phyloP scores from a whole-genome alignment of 2,113 vertebrate species.

The Dipodomys stephensi region DNA sequence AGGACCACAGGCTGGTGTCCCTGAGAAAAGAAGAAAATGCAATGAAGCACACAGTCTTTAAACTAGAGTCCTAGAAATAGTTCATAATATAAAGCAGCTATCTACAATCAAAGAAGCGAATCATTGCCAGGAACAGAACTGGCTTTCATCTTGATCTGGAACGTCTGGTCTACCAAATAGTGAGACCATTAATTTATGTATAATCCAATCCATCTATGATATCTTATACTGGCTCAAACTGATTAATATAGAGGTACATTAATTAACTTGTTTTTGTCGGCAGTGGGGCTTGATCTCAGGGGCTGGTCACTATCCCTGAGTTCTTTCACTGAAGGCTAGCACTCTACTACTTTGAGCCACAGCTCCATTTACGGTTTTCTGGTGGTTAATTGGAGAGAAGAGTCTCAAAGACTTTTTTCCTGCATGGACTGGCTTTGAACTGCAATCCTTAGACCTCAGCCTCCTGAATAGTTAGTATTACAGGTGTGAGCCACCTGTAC shows the following conservation, averaged over 20 bases:
- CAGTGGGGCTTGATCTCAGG: too few relatives aligned
- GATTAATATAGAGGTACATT: not conserved
- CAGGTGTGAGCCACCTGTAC: not conserved
- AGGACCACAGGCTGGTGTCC: not conserved
- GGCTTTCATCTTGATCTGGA: not conserved
- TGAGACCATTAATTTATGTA: not conserved
- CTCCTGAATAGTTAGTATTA: too few relatives aligned
- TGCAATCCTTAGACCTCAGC: too few relatives aligned
- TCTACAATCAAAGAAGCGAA: not conserved
- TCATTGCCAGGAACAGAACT: accelerated
- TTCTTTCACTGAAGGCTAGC: too few relatives aligned
- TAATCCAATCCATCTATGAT: not conserved
- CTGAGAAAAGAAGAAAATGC: not conserved
- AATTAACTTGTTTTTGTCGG: too few relatives aligned
- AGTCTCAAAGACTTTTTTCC: too few relatives aligned
- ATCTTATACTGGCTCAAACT: not conserved
- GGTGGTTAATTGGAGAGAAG: too few relatives aligned
- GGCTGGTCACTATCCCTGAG: too few relatives aligned
- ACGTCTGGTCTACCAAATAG: not conserved
- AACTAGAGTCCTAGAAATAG: not conserved
- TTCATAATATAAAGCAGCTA: not conserved
- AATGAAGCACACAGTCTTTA: not conserved
- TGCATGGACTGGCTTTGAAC: too few relatives aligned
- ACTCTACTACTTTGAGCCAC: too few relatives aligned
- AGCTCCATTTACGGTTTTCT: too few relatives aligned